Conservation (phyloP, 64 coral and sea anemone species). For the Catalaphyllia jardinei region DNA sequence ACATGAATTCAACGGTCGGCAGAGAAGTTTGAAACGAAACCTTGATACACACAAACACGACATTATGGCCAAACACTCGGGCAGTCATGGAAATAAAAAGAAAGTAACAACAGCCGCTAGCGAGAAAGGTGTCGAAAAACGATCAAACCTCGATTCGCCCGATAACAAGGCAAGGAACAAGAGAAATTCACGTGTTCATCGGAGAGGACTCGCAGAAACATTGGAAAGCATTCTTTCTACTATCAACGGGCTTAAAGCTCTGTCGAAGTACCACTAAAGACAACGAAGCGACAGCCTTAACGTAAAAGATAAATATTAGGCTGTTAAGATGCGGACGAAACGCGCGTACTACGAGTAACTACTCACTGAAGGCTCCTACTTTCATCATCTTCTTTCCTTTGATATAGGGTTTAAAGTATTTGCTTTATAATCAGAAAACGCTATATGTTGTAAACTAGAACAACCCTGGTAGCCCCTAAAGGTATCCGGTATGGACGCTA, state of each 20-base stretch:
- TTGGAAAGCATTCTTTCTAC: constrained; percentile 26
- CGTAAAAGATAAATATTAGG: too few relatives aligned
- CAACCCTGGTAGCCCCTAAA: too few relatives aligned
- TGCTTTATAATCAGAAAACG: too few relatives aligned
- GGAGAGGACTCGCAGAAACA: constrained; percentile 17
- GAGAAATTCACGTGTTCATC: neutral
- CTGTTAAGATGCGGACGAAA: too few relatives aligned
- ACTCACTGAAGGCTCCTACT: too few relatives aligned
- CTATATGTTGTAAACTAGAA: too few relatives aligned
- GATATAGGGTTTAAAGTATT: too few relatives aligned
- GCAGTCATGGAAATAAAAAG: neutral
- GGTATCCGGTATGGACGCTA: too few relatives aligned
- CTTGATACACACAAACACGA: neutral
- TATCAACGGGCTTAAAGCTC: constrained; percentile 10
- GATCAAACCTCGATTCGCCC: neutral
- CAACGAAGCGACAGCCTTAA: neutral
- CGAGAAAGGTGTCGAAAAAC: neutral
- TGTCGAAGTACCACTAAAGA: neutral
- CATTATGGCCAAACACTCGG: neutral
- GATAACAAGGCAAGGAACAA: neutral
- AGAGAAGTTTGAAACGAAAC: neutral
- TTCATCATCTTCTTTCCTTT: too few relatives aligned
- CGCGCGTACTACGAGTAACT: too few relatives aligned
- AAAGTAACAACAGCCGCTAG: neutral
- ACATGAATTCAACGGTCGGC: neutral